Percentiles rank a stretch among this genome's conserved stretches.
These are phyloP conservation scores for Zaprionus capensis DNA, from an alignment of 1,140 invertebrate species.

Conservation along the genomic window DNA sequence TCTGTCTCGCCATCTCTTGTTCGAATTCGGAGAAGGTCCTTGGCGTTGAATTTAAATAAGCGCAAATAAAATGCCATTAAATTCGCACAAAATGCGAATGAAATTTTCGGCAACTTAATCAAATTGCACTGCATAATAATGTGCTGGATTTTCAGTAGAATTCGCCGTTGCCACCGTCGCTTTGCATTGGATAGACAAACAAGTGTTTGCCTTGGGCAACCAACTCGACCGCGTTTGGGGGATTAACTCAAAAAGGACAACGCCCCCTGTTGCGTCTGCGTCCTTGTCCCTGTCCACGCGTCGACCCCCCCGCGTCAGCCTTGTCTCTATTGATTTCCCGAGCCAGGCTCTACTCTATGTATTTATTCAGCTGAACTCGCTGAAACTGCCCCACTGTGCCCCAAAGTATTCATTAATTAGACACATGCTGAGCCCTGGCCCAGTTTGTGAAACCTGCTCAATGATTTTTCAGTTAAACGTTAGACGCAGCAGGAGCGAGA, in stretches of 20 bases:
- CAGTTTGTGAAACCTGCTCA: not conserved
- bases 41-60: conserved; percentile 40
- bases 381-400: not conserved
- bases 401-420: conserved; percentile 6
- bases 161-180: not conserved
- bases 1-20: conserved; percentile 6
- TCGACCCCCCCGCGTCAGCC: not conserved
- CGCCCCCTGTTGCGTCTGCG: not conserved
- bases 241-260: conserved; percentile 14
- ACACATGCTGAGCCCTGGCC: conserved; percentile 2
- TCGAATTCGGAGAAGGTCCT: conserved; percentile 29
- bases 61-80: conserved; percentile 52
- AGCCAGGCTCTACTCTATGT: not conserved
- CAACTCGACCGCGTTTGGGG: conserved; percentile 3
- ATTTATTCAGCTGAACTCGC: not conserved
- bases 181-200: conserved; percentile 26
- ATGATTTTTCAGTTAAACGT: conserved; percentile 1
- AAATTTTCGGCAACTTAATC: conserved; percentile 44
- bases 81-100: conserved; percentile 36
- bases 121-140: conserved; percentile 51
- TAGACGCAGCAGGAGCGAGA: not conserved
- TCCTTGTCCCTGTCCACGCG: not conserved
- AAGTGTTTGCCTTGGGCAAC: not conserved
- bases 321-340: not conserved
- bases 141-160: conserved; percentile 19